Base-by-base conservation (phyloP, 2,113 vertebrate genomes). In the Sciurus niger region DNA sequence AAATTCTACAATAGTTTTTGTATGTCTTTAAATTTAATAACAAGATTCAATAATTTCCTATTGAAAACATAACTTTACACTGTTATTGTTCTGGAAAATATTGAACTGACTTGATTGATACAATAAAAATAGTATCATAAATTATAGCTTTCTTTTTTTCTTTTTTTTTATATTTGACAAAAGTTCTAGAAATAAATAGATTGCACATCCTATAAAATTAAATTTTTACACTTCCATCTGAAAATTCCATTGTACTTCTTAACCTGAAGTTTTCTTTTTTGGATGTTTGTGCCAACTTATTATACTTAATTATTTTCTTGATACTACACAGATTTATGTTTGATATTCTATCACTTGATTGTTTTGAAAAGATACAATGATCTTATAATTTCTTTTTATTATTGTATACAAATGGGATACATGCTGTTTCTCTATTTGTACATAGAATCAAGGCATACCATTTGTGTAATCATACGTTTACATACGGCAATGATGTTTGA, bases 171-270 rank as follows among this genome's bases (percentile, higher is more conserved):
- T n/a, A 68, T 70, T 92, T 79, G 46, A 90, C 3, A 84, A 68
- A 94, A 94, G 51, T 88, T 74, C 6, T 60, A 86, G 25, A 85
- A 94, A 76, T 86, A 89, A 85, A 46, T 53, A 84, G 2, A 82
- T 30, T n/a, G 12, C 13, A 67, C 22, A 68, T 43, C 13, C 24
- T 46, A 83, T 85, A 89, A 95, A 94, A 88, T 51, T 32, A 82
- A 3, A 34, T 76, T 68, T 77, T 77, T 46, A 77, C 25, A 65
- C 8, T 89, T 89, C 70, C 22, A 89, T 51, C 46, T 90, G 7
- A 94, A 92, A 43, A 55, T 48, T 76, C 30, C 22, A 70, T 53
- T 74, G 9, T 76, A 70, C 76, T 16, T 78, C 43, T 40, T 84
- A 78, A 78, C 58, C 17, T 88, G 12, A 8, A 79, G 11, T 17